Evolutionary conservation across 2,113 vertebrate genomes (phyloP), one percentile per base, ranked within the genome.

Genomic region (Dermatemys mawii): DNA sequence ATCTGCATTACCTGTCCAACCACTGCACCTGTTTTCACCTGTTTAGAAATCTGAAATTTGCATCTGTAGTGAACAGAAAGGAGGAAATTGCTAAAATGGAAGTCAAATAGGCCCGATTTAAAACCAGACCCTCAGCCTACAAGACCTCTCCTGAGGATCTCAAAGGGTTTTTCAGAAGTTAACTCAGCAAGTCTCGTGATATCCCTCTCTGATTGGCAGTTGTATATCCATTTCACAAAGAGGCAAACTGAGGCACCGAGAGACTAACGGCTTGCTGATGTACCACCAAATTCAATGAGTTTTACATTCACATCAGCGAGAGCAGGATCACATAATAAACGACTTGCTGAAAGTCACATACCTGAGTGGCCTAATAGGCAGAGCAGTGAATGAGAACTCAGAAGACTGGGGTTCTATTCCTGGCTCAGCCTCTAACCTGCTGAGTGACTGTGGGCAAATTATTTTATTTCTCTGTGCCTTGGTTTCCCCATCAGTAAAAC

Each of bases 281-380:
- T 82, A 78, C 60, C 41, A 63, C 27, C 0, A 0, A 35, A 81
- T 84, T 51, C 81, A 94, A 88, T 26, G 19, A 90, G 26, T 16
- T 78, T 27, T 83, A 49, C 2, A 50, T 81, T 90, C 55, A 35
- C 35, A 50, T 81, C 80, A 85, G 50, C 19, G n/a, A 84, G 50
- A 60, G 11, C 78, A 83, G 67, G 81, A 87, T 79, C 80, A 82
- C 32, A 78, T 87, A 80, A 87, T 9, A 80, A 82, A 91, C 84
- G 22, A 86, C 55, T 81, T 84, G 55, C 26, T 87, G 92, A 97
- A 94, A 93, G 82, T 86, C 54, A 89, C 8, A 48, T 88, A 95
- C 46, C 27, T 48, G 70, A 86, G 48, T 26, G 75, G 60, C 16
- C 17, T n/a, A 67, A n/a, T 67, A 9, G 60, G 60, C 32, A 67